Percentiles rank a stretch among this genome's conserved stretches.
Conservation (phyloP, 37 sponge, comb jelly and placozoan genomes). For the Chondrosia reniformis region DNA sequence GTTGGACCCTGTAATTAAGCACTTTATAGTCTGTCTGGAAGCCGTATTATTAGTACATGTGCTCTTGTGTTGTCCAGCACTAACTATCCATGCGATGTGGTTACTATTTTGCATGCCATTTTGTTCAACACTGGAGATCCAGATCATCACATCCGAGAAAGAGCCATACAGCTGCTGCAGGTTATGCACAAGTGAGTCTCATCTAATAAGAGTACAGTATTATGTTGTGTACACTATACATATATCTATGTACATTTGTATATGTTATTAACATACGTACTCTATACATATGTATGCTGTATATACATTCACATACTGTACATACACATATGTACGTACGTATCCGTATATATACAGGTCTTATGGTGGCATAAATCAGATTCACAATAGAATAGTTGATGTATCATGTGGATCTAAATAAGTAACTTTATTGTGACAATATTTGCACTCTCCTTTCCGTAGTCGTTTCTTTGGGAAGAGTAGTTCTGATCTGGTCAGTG, state of each 20-base stretch:
- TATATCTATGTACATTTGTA: not conserved
- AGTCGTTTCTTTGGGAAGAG: constrained; percentile 12
- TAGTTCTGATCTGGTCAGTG: constrained; percentile 51
- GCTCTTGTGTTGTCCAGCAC: constrained; percentile 32
- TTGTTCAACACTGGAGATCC: constrained; percentile 80
- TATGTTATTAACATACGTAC: not conserved
- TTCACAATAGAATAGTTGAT: constrained; percentile 9
- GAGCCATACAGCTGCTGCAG: constrained; percentile 80
- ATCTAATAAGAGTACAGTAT: not conserved
- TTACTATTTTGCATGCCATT: constrained; percentile 71
- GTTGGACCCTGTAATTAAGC: no score
- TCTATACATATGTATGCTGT: not conserved
- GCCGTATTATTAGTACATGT: no score
- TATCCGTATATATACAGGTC: not conserved
- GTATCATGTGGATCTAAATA: not conserved
- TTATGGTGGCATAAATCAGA: not conserved
- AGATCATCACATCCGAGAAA: constrained; percentile 61
- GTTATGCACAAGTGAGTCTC: constrained; percentile 63
- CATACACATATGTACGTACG: constrained; percentile 3
- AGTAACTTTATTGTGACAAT: not conserved
- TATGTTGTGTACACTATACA: not conserved
- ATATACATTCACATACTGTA: not conserved
- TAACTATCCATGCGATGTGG: constrained; percentile 79
- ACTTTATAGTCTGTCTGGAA: no score
- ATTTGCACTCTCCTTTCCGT: not conserved